phyloP scores from a whole-genome alignment of 2,113 vertebrate genomes.

The Sorex fumeus region DNA sequence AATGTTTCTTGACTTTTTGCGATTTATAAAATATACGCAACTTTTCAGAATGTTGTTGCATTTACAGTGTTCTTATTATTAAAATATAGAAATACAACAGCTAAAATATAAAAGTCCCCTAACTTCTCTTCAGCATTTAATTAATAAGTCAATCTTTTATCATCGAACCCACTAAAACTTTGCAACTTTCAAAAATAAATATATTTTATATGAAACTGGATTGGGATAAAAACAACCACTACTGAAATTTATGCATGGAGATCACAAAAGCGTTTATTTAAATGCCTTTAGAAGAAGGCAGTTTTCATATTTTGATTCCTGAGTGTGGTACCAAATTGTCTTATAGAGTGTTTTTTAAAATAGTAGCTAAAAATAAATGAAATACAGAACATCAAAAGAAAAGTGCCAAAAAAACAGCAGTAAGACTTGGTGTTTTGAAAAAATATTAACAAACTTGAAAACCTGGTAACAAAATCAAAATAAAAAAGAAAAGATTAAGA shows the following conservation, averaged over 20 bases:
- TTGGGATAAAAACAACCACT: too few relatives aligned
- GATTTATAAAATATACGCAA: too few relatives aligned
- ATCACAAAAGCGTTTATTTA: constrained; percentile 15
- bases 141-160: constrained; percentile 47
- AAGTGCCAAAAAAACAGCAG: too few relatives aligned
- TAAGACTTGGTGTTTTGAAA: too few relatives aligned
- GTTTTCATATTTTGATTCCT: constrained; percentile 65
- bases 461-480: not conserved
- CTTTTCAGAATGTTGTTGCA: not conserved
- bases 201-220: too few relatives aligned
- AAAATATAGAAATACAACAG: constrained; percentile 21
- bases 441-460: not conserved
- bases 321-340: constrained; percentile 20
- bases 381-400: not conserved
- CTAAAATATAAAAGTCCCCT: not conserved
- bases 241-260: too few relatives aligned
- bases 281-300: constrained; percentile 15
- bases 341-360: constrained; percentile 51
- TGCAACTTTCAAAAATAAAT: constrained; percentile 36
- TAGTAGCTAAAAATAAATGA: too few relatives aligned
- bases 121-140: not conserved
- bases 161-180: constrained; percentile 38
- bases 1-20: not conserved
- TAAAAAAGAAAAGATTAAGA: not conserved
- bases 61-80: constrained; percentile 16